Evolutionary conservation across 2,797 vertebrate species (phyloP).

Genomic region (Catharus ustulatus): DNA sequence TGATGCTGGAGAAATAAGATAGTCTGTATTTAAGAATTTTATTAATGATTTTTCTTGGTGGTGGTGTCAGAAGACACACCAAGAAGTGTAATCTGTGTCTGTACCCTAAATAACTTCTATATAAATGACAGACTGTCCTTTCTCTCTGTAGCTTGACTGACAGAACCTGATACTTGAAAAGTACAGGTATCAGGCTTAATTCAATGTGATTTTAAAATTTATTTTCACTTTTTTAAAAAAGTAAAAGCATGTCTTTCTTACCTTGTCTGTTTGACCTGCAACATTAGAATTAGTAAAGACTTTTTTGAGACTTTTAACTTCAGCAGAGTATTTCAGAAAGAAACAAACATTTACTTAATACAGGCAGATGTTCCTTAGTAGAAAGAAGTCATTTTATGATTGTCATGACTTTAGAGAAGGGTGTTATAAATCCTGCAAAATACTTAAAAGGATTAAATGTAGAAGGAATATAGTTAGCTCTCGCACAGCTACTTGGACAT

Average conservation of each 20-base stretch:
- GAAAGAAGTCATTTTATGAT: background rate
- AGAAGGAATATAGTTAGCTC: slow-evolving; percentile 30
- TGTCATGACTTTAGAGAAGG: background rate
- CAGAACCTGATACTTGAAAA: background rate
- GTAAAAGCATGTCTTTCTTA: background rate
- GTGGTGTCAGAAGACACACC: background rate
- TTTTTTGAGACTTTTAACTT: background rate
- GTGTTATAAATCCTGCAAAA: background rate
- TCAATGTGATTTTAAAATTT: background rate
- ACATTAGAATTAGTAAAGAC: background rate
- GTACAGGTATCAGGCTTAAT: background rate
- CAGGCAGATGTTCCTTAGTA: background rate
- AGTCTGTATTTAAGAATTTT: background rate
- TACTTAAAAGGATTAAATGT: slow-evolving; percentile 21
- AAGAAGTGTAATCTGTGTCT: background rate
- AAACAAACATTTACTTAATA: background rate
- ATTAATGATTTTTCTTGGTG: background rate
- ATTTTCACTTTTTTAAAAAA: background rate
- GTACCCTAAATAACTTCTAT: background rate
- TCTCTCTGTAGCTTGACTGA: background rate
- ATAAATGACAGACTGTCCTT: background rate
- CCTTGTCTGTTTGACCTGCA: background rate
- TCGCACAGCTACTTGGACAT: background rate
- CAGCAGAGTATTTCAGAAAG: background rate
- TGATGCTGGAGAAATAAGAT: background rate